A percentile compares a stretch with the other conserved stretches of the same genome.
phyloP scores from a whole-genome alignment of 1,140 invertebrate species.

The Atta cephalotes region DNA sequence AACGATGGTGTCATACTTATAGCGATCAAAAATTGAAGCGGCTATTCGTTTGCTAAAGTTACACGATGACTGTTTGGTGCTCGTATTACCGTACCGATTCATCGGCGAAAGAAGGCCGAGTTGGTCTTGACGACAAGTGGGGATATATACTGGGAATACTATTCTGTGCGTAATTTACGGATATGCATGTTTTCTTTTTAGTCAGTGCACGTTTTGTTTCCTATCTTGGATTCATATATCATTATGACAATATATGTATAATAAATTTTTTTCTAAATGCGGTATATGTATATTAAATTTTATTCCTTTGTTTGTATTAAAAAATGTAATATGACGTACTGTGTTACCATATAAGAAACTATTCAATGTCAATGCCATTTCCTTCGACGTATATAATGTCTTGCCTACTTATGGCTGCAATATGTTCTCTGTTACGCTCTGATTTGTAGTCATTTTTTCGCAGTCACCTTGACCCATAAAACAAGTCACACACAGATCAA shows the following conservation, averaged over 20 bases:
- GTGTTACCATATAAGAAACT: constrained; percentile 67
- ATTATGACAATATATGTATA: background rate
- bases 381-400: constrained; percentile 75
- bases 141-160: constrained; percentile 65
- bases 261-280: background rate
- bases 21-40: constrained; percentile 38
- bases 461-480: constrained; percentile 83
- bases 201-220: constrained; percentile 52
- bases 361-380: constrained; percentile 73
- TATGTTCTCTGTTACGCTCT: constrained; percentile 71
- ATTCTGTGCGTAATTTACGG: constrained; percentile 59
- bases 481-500: constrained; percentile 32
- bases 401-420: constrained; percentile 82
- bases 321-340: constrained; percentile 66
- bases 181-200: constrained; percentile 44
- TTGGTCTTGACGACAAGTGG: constrained; percentile 62
- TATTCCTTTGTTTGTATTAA: constrained; percentile 53
- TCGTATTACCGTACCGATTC: constrained; percentile 67
- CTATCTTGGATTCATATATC: background rate
- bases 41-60: constrained; percentile 67
- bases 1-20: background rate
- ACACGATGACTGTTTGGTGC: constrained; percentile 70
- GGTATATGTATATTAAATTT: constrained; percentile 49
- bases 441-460: constrained; percentile 83
- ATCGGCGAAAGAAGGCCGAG: constrained; percentile 71